Evolutionary conservation across 2,113 vertebrate species (phyloP).

Genomic region (Damaliscus lunatus): DNA sequence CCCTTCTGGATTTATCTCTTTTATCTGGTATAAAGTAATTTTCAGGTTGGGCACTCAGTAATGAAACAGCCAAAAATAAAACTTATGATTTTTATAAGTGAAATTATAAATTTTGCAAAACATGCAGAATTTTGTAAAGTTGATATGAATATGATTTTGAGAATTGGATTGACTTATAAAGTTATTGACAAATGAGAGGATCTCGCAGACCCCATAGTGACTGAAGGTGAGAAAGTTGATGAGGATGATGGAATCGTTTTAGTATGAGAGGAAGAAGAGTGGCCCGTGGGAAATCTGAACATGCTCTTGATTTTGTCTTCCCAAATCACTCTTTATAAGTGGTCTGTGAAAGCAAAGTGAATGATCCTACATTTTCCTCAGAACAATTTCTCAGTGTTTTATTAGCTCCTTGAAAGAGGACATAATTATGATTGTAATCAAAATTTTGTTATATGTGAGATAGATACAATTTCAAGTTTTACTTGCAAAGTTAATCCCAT

Average conservation of each 20-base stretch:
- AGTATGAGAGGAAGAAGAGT: not conserved
- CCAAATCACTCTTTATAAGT: not conserved
- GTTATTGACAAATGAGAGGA: not conserved
- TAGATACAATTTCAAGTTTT: not conserved
- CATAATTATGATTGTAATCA: not conserved
- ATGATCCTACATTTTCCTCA: not conserved
- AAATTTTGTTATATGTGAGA: not conserved
- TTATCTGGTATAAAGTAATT: not conserved
- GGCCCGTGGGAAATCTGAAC: not conserved
- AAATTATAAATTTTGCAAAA: not conserved
- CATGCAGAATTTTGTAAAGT: not conserved
- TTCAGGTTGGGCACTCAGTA: not conserved
- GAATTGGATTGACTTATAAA: not conserved
- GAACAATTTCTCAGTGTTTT: not conserved
- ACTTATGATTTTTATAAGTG: not conserved
- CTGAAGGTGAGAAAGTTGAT: not conserved
- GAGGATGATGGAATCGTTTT: not conserved
- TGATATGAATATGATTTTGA: not conserved
- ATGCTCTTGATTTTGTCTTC: not conserved
- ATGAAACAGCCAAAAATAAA: not conserved
- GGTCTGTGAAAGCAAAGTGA: not conserved
- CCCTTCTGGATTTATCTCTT: not conserved
- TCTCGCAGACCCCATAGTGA: not conserved
- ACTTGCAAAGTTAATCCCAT: not conserved
- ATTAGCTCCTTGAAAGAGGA: not conserved